Base-by-base conservation (phyloP, 1,140 invertebrate species). In the Ceratosolen fusciceps region DNA sequence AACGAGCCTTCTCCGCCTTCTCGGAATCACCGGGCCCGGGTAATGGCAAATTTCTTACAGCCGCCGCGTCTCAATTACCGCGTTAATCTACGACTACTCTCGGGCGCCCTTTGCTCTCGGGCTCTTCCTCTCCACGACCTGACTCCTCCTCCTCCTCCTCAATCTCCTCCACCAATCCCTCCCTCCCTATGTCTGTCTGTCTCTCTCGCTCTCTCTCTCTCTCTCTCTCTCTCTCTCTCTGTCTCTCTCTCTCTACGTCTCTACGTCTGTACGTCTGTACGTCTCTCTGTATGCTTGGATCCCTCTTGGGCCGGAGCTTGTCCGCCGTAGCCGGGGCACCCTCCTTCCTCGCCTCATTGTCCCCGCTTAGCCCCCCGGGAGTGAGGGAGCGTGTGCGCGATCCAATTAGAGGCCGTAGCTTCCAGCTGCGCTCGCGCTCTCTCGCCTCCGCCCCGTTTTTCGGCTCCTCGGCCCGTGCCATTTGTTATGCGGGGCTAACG, bases 341-440 rank as follows among this genome's bases (percentile, higher is more conserved):
- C 54, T 65, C 12, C 49, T 43, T 29, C 43, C 72, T 58, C 37
- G 71, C 79, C 58, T 49, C 71, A 72, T 76, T 81, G 62, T 77
- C 58, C 52, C 31, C 65, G 21, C 74, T 49, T 47, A 68, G 31
- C 71, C 37, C 62, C 31, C 74, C 26, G 14, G 67, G 80, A 75
- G 72, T 12, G 54, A 74, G n/a, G 3, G 37, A 74, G 16, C 52
- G 79, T 82, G 81, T 84, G 84, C 83, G 83, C 84, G 85, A 86
- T 86, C 83, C 84, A 88, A 88, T 88, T 88, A 88, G 83, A 52
- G 37, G 7, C 58, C 71, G 77, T 79, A 79, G 71, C 77, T 79
- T 74, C 71, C 77, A 79, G 77, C 77, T 79, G 77, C 77, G 56
- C n/a, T 29, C 2, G 31, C 67, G 24, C 5, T 43, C 68, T 52